Conservation (phyloP, 2,797 vertebrate species). For the Euthynnus affinis region DNA sequence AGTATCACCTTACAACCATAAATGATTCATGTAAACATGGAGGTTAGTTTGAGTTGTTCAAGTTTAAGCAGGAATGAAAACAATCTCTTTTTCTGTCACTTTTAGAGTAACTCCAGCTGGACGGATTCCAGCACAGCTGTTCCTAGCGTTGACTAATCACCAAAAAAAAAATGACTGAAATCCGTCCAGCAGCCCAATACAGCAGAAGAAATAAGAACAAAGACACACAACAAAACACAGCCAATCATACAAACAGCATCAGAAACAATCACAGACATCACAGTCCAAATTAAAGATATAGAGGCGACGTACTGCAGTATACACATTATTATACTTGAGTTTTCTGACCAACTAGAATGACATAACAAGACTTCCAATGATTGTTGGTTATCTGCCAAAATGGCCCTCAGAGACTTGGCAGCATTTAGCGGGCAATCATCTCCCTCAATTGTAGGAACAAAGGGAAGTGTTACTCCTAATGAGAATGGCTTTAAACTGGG, state of each 20-base stretch:
- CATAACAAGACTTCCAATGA: not conserved
- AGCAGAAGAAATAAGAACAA: not conserved
- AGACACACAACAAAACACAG: not conserved
- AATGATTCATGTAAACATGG: not conserved
- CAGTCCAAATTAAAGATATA: not conserved
- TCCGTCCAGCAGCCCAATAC: slow-evolving; percentile 22
- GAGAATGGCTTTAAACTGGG: slow-evolving; percentile 4
- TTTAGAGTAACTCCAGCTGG: slow-evolving; percentile 21
- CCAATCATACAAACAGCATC: too few relatives aligned
- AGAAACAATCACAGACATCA: too few relatives aligned
- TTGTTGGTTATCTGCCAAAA: slow-evolving; percentile 12
- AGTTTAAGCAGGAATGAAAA: not conserved
- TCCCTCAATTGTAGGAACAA: not conserved
- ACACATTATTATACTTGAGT: not conserved
- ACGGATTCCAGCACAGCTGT: slow-evolving; percentile 46
- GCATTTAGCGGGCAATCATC: slow-evolving; percentile 14
- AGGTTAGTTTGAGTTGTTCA: not conserved
- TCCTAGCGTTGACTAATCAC: slow-evolving; percentile 29
- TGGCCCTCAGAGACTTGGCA: not conserved
- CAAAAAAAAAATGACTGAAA: slow-evolving; percentile 47
- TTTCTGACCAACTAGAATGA: not conserved
- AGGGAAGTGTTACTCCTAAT: not conserved
- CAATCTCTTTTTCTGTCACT: slow-evolving; percentile 2
- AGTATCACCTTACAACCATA: not conserved
- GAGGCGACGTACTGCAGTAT: too few relatives aligned